These are phyloP conservation scores for Pyrgilauda ruficollis DNA, from an alignment of 2,113 vertebrate species.

Conservation along the genomic window DNA sequence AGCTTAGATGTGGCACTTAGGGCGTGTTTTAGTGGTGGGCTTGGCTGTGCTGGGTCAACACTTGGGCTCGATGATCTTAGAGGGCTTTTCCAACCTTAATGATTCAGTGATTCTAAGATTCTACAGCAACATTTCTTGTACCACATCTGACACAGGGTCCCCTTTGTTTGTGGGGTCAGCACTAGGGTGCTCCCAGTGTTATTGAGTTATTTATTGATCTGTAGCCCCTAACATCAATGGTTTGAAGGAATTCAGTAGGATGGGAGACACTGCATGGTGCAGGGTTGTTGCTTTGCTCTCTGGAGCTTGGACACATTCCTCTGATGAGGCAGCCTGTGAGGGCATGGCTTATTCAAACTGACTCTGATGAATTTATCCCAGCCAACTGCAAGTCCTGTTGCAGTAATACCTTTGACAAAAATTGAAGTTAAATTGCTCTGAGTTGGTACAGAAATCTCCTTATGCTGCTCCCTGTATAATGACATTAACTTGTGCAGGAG, in stretches of 20 bases:
- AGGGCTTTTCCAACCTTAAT: neutral
- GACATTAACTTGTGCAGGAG: neutral
- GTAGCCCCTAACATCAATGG: rapidly evolving
- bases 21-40: neutral
- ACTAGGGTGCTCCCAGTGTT: neutral
- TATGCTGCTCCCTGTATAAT: neutral
- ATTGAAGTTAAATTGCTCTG: neutral
- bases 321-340: neutral
- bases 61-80: neutral
- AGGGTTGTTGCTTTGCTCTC: neutral
- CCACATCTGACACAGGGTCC: neutral
- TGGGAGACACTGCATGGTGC: neutral
- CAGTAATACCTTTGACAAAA: neutral
- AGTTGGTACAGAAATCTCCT: neutral
- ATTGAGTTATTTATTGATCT: neutral
- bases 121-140: neutral
- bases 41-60: neutral
- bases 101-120: neutral
- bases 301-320: neutral
- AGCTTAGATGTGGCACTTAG: neutral
- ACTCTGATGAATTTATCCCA: neutral
- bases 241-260: neutral
- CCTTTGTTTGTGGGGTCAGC: rapidly evolving
- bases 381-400: neutral
- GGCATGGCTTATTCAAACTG: neutral